Evolutionary conservation across 92 coral and sea anemone species (phyloP), one percentile per base, ranked within the genome.

Genomic region (Chrysogorgia sp.): DNA sequence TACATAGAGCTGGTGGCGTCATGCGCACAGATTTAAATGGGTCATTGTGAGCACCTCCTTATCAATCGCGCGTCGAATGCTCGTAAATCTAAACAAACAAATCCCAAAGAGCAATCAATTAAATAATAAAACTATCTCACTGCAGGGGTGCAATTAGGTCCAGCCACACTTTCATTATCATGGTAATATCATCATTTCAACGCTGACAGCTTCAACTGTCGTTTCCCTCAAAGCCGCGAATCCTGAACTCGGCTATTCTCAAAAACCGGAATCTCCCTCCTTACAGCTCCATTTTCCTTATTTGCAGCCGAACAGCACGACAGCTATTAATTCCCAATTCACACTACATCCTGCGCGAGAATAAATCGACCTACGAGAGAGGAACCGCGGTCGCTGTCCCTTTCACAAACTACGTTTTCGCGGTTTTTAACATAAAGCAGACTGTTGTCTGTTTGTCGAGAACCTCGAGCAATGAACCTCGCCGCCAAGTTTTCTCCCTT

Each of bases 71-170:
- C 79, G 43, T 72, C 23, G 32, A 72, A 26, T 37, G 79, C 40
- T 59, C 61, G 62, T 58, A 53, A 31, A 72, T 31, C 4, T 45
- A 43, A 37, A 49, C n/a, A 34, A 50, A 49, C 37, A 55, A 40
- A 58, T 34, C 58, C 58, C 79, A 56, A 34, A 49, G 62, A 28
- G 0, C 64, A 72, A 56, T 56, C 79, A 72, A 72, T 72, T 72
- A 72, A 72, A 56, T 34, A 53, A 72, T 72, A 72, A 72, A 31
- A 45, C 65, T 15, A 19, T 6, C 17, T 64, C 79, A 9, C 79
- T 14, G 79, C 65, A 37, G 79, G 79, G 79, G 79, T 53, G 29
- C 79, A 34, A 72, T 52, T 72, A 52, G 52, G 32, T 26, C 30
- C 34, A 32, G 43, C 25, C 29, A 6, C 34, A 71, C 63, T n/a